Evolutionary conservation across 2,113 vertebrate species (phyloP), one percentile per base, ranked within the genome.

Genomic region (Dicaeum eximium): DNA sequence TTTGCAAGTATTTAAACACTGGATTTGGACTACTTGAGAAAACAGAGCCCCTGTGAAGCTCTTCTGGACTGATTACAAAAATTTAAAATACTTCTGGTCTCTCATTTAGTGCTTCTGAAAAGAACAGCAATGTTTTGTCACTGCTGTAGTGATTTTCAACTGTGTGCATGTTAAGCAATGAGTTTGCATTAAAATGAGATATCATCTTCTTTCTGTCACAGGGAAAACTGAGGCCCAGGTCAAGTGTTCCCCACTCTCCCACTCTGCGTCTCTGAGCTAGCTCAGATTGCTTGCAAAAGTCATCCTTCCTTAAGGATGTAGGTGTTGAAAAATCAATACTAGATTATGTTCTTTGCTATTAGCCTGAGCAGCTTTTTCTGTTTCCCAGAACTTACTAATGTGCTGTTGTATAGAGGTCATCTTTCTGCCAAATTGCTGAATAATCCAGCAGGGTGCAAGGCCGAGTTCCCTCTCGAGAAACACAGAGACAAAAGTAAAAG

Each of bases 341-440:
- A 91, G 80, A 85, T 95, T 73, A 92, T 88, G 88, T 95, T 96
- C 80, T 94, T 95, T 65, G 66, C 74, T 92, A 62, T 91, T 94
- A 91, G 78, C 66, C 70, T 85, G 57, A 90, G 78, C 33, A 65
- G 91, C 62, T 58, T 90, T 93, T 93, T 79, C 69, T 87, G 1
- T 94, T 92, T 85, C 89, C 77, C 87, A 92, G 91, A 92, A 82
- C 0, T 91, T 81, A 40, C 48, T 72, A 30, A 92, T 57, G 89
- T 75, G 64, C 57, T 8, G 1, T 45, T 81, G n/a, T 56, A 64
- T 3, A 93, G 84, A 95, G 86, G 89, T 93, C 91, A 78, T 72
- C 35, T 47, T 81, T 69, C 65, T 72, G 78, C 48, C 0, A 0
- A 94, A 79, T 5, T 85, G 81, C 81, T 91, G 79, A 94, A 93